Evolutionary conservation across 1,140 invertebrate genomes (phyloP).

Genomic region (Drosophila insularis): DNA sequence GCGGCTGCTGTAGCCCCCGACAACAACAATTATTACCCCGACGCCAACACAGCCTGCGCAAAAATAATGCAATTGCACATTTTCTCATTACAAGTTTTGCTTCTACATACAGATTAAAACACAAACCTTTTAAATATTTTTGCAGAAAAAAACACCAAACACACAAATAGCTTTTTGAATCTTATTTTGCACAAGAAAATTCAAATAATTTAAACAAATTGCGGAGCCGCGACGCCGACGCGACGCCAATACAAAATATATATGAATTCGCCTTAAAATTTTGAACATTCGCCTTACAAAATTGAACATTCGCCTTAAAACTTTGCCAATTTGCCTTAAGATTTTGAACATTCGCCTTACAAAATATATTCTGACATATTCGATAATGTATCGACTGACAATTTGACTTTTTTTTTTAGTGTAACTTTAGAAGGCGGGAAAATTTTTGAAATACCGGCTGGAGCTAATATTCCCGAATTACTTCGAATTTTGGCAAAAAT

Average conservation of each 20-base stretch:
- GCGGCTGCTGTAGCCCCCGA: conserved; percentile 49
- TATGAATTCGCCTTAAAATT: no score
- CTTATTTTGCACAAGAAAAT: neutral
- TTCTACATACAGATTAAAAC: neutral
- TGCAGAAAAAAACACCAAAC: neutral
- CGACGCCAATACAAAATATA: conserved; percentile 2
- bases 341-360: no score
- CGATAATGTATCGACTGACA: no score
- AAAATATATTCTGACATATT: no score
- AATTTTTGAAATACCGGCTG: no score
- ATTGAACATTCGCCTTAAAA: no score
- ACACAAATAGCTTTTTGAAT: neutral
- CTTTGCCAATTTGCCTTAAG: no score
- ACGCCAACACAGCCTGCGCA: conserved; percentile 1
- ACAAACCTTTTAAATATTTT: neutral
- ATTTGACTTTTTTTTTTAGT: no score
- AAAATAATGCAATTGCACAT: conserved; percentile 1
- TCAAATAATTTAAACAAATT: neutral
- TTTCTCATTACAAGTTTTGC: neutral
- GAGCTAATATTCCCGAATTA: no score
- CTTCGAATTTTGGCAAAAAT: no score
- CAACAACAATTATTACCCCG: conserved; percentile 9
- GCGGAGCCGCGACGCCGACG: conserved; percentile 3
- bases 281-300: no score
- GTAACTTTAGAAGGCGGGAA: no score